These are phyloP conservation scores for Otolemur garnettii DNA, from an alignment of 2,113 vertebrate genomes.

Conservation along the genomic window DNA sequence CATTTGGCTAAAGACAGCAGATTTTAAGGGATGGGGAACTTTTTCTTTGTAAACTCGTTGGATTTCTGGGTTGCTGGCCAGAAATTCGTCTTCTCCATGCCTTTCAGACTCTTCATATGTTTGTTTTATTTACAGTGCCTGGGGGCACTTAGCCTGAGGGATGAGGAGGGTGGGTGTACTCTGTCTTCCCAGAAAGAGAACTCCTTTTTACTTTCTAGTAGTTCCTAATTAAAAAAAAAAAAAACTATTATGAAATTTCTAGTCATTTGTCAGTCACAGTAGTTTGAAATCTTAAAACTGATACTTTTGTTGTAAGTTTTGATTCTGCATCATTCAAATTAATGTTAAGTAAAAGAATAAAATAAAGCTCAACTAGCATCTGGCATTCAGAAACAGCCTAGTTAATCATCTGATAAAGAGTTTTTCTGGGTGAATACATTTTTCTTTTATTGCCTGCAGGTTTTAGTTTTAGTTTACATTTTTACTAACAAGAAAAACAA, in stretches of 20 bases:
- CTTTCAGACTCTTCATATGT: background rate
- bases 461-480: background rate
- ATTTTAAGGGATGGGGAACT: background rate
- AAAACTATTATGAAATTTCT: background rate
- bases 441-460: background rate
- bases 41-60: background rate
- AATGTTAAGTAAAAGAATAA: background rate
- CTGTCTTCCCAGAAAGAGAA: background rate
- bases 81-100: background rate
- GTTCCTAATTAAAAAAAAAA: background rate
- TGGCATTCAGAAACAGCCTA: background rate
- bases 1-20: background rate
- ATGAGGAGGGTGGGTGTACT: background rate
- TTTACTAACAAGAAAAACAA: background rate
- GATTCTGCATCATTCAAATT: background rate
- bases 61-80: background rate
- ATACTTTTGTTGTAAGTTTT: background rate
- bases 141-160: background rate
- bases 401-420: background rate
- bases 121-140: background rate
- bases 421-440: background rate
- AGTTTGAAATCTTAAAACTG: background rate
- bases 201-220: background rate
- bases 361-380: background rate
- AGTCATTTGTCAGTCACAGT: background rate